These are phyloP conservation scores for Hypomecis atomaria DNA, from an alignment of 2,888 invertebrate species.

Conservation along the genomic window DNA sequence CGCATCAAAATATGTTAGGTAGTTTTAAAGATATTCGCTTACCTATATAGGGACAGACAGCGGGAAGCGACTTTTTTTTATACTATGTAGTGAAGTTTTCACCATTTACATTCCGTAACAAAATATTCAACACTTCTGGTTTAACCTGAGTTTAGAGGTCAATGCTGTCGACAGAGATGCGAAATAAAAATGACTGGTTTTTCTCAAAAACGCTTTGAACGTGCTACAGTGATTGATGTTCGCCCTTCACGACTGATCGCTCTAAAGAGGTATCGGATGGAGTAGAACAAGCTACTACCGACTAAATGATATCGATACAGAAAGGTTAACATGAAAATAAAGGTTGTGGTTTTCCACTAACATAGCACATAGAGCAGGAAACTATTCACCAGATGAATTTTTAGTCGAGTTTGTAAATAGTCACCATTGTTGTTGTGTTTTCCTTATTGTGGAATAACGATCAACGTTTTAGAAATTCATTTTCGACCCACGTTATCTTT, in stretches of 20 bases:
- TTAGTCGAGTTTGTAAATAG: constrained; percentile 29
- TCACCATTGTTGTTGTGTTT: constrained; percentile 23
- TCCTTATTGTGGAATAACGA: constrained; percentile 17
- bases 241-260: constrained; percentile 60
- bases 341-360: constrained; percentile 49
- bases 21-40: no score
- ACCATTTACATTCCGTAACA: no score
- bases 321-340: constrained; percentile 52
- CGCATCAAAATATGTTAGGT: no score
- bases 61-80: no score
- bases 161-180: background rate
- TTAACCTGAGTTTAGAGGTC: background rate
- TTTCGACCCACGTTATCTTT: constrained; percentile 11
- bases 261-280: constrained; percentile 54
- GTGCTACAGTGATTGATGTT: constrained; percentile 42
- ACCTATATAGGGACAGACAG: no score
- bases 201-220: constrained; percentile 4
- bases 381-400: constrained; percentile 28
- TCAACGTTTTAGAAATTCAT: constrained; percentile 14
- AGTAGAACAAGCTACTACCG: constrained; percentile 48
- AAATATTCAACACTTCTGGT: constrained; percentile 1
- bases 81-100: no score
- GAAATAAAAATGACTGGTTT: background rate
- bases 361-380: constrained; percentile 40
- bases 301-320: constrained; percentile 46